Evolutionary conservation across 2,113 vertebrate species (phyloP).

Genomic region (Speoplatyrhinus poulsoni): DNA sequence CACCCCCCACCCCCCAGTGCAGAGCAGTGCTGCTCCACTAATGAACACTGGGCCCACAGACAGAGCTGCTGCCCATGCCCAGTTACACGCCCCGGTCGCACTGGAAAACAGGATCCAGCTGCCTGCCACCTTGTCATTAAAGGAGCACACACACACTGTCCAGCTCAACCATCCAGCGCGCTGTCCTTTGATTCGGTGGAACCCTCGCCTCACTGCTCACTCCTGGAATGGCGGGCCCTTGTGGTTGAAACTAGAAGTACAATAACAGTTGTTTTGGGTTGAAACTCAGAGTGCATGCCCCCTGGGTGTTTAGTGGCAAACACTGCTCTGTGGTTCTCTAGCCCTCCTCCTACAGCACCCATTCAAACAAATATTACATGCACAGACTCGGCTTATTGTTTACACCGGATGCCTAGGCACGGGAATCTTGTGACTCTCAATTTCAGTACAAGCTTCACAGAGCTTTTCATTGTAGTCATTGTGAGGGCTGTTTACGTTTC

Average conservation of each 20-base stretch:
- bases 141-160: conserved; percentile 33
- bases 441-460: background rate
- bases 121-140: conserved; percentile 71
- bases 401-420: background rate
- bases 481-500: conserved; percentile 7
- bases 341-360: too few species aligned
- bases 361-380: too few species aligned
- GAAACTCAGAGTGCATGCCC: too few species aligned
- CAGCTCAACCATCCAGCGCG: conserved; percentile 35
- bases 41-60: conserved; percentile 75
- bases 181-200: conserved; percentile 45
- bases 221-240: too few species aligned
- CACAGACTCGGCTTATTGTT: too few species aligned
- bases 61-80: conserved; percentile 45
- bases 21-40: conserved; percentile 63
- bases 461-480: conserved; percentile 20
- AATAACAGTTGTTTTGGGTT: too few species aligned
- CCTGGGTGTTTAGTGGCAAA: too few species aligned
- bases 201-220: too few species aligned
- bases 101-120: conserved; percentile 78
- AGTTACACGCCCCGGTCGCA: conserved; percentile 51
- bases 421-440: background rate
- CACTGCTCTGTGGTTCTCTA: too few species aligned
- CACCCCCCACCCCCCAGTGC: conserved; percentile 68
- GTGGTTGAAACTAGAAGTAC: too few species aligned